Evolutionary conservation across 2,888 invertebrate genomes (phyloP), one percentile per base, ranked within the genome.

Genomic region (Strigamia maritima): DNA sequence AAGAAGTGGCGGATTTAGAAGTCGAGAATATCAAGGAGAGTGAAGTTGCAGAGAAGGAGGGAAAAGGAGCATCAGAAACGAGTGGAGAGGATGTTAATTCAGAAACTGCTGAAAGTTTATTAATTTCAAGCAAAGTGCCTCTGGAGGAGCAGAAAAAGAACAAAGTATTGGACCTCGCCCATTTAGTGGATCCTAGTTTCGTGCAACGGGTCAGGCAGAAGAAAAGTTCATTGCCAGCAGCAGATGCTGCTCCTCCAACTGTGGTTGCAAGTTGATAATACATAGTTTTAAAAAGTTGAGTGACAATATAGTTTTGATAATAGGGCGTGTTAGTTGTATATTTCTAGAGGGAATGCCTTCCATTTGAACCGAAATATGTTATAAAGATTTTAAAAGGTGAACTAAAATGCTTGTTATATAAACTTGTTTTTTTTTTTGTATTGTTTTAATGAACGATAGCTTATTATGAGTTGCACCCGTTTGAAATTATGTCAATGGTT

Each of bases 201-300:
- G 7, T 70, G n/a, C 70, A 70, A 28, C 70, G 70, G 70, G 12
- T 70, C 3, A 26, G 28, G 28, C 70, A 24, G 70, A 70, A 70
- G 26, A 70, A 70, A 28, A 28, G 70, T 28, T 28, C 28, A 28
- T 70, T 70, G n/a, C 70, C 70, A 16, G 10, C 70, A 16, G 26
- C 26, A 14, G 70, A 70, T 4, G 28, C 26, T 26, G 70, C 70
- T 26, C 70, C 70, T 70, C 70, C 70, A 70, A 24, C 70, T 28
- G 70, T 70, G 70, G 70, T 70, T 70, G 70, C 70, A 70, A 70
- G 70, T 70, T 70, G 70, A 70, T 70, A 70, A 24, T 70, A 70
- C 70, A 26, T 70, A 70, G 54, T 54, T 54, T 54, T 54, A 54
- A 54, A 54, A n/a, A 54, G n/a, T 54, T 28, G 28, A 70, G 54